These are phyloP conservation scores for Cylas formicarius DNA, from an alignment of 1,140 invertebrate species.

Conservation along the genomic window DNA sequence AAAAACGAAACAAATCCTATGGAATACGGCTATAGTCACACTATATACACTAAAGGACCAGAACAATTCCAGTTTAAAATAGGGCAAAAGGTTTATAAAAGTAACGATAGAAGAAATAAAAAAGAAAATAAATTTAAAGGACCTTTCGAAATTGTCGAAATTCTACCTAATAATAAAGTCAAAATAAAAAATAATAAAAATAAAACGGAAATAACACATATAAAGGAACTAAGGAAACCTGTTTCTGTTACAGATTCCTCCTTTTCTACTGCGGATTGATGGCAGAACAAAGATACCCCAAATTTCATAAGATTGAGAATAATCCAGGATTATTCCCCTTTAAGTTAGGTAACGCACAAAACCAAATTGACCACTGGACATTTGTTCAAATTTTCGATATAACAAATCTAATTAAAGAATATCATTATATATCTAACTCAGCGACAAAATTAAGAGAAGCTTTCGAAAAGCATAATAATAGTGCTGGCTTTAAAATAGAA, in stretches of 20 bases:
- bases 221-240: conserved; percentile 15
- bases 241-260: conserved; percentile 5
- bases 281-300: background rate
- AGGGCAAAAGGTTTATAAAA: conserved; percentile 10
- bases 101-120: conserved; percentile 5
- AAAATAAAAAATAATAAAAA: conserved; percentile 5
- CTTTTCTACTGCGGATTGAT: background rate
- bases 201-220: conserved; percentile 11
- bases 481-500: conserved; percentile 1
- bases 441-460: background rate
- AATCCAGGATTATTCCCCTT: conserved; percentile 19
- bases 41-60: conserved; percentile 13
- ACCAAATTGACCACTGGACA: too few relatives aligned
- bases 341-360: too few relatives aligned
- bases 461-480: conserved; percentile 7
- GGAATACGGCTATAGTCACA: conserved; percentile 21
- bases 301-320: conserved; percentile 8
- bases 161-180: background rate
- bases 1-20: conserved; percentile 1
- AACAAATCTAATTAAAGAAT: conserved; percentile 3
- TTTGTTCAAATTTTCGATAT: conserved; percentile 15
- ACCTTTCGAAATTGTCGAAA: conserved; percentile 8
- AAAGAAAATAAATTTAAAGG: conserved; percentile 12
- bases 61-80: conserved; percentile 10
- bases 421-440: conserved; percentile 5